Evolutionary conservation across 1,140 invertebrate species (phyloP), one percentile per base, ranked within the genome.

Genomic region (Nylanderia fulva): DNA sequence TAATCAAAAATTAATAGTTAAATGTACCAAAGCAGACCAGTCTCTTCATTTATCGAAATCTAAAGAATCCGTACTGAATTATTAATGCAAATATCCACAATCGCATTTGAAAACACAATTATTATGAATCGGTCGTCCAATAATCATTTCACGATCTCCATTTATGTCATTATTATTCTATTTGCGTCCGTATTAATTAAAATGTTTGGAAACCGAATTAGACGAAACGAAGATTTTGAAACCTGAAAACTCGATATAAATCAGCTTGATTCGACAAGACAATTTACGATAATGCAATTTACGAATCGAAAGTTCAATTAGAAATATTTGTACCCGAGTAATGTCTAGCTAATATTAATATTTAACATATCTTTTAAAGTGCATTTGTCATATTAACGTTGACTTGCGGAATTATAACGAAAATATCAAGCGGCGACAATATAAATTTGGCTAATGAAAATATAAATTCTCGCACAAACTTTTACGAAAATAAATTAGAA

Each of bases 111-210:
- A 72, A 72, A 82, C 13, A 4, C 8, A 36, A 71, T 71, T 58
- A 71, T 71, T 27, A 18, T 15, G 24, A 80, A 33, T 69, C 52
- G 24, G 52, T 80, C 52, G 48, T 7, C 24, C 9, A n/a, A 58
- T 71, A 80, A 58, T 58, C 36, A 69, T 80, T 27, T 24, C 18
- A 52, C 13, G 13, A 33, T 29, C n/a, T 27, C 27, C 39, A 8
- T 82, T 72, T 80, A 27, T 4, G 36, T 8, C 24, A 13, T 36
- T 39, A 56, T 42, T 82, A 82, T 71, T 29, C 77, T 82, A 82
- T 71, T 82, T 82, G 66, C 24, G 66, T 82, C 52, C 29, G 36
- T 71, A 72, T 82, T 72, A 72, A 82, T 82, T 82, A 58, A 82
- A 60, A 58, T 9, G 39, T 58, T 39, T 42, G 36, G n/a, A 18